Evolutionary conservation across 2,797 vertebrate species (phyloP), one percentile per base, ranked within the genome.

Genomic region (Anableps anableps): DNA sequence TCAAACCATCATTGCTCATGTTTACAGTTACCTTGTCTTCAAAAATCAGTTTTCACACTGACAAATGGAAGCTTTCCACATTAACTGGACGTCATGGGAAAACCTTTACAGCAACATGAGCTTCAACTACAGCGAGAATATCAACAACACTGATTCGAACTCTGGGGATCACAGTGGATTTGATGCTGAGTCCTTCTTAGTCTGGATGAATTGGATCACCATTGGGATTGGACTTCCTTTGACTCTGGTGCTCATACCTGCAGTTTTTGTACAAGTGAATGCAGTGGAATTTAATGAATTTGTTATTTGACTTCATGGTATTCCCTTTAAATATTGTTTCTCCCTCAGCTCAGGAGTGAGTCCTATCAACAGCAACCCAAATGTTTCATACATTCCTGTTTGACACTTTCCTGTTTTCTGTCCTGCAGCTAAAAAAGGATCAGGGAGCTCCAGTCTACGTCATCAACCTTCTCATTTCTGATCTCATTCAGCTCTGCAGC

Each of bases 401-500:
- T 3, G 8, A 26, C 23, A 1, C 4, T 26, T 53, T 26, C 51
- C 51, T 53, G 23, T 23, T 53, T 53, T 53, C 51, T 26, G 51
- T 53, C 4, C n/a, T 62, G 0, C 48, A 77, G 76, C 1, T 70
- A 1, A 71, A 31, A 77, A 41, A 21, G 7, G 9, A 71, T 21
- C 36, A 70, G 1, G 9, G 5, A 21, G 4, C 36, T 29, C n/a
- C 76, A 14, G 36, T 71, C 26, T 77, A 29, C 76, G 19, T 77
- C 76, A 71, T 71, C 36, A 77, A 77, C 36, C 76, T 77, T 9
- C 50, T 77, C 8, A 1, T 77, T 21, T 71, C 76, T 41, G 76
- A 77, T 16, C 64, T 78, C 2, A 10, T 78, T 58, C 76, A 72
- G 66, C 66, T 71, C n/a, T 21, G 66, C 50, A 43, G 16, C 50